These are phyloP conservation scores for Vipera ursinii DNA, from an alignment of 2,797 vertebrate genomes.

Conservation along the genomic window DNA sequence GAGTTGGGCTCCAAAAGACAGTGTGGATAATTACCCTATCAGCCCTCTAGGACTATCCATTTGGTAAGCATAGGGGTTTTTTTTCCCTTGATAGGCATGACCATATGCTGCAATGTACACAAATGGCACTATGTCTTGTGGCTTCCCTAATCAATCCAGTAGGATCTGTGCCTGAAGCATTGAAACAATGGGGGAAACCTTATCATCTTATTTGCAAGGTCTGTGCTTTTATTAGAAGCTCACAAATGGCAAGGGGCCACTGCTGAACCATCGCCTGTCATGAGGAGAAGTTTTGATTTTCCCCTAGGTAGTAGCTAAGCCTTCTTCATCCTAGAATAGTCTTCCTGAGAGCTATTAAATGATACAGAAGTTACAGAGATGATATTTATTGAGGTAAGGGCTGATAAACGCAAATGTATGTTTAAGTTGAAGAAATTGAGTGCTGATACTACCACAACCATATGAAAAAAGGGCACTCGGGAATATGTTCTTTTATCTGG, in stretches of 20 bases:
- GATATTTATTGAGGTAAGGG: not conserved
- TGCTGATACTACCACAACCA: not conserved
- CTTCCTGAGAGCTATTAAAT: not conserved
- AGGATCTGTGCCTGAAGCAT: not conserved
- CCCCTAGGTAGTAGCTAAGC: not conserved
- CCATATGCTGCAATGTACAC: not conserved
- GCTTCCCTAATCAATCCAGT: not conserved
- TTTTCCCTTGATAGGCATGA: not conserved
- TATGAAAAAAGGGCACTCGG: not conserved
- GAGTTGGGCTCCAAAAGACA: fast-evolving
- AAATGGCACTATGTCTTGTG: not conserved
- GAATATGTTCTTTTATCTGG: not conserved
- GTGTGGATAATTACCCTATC: not conserved
- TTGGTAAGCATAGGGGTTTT: not conserved
- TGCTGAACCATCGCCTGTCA: not conserved
- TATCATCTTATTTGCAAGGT: not conserved
- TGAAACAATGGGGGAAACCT: not conserved
- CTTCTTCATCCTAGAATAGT: not conserved
- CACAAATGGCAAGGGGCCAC: not conserved
- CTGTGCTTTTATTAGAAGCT: not conserved
- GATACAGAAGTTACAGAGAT: not conserved
- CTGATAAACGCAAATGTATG: not conserved
- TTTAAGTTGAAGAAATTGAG: not conserved
- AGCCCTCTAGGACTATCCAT: not conserved
- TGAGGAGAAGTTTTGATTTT: not conserved